Evolutionary conservation across 2,113 vertebrate genomes (phyloP), one percentile per base, ranked within the genome.

Genomic region (Haemorhous mexicanus): DNA sequence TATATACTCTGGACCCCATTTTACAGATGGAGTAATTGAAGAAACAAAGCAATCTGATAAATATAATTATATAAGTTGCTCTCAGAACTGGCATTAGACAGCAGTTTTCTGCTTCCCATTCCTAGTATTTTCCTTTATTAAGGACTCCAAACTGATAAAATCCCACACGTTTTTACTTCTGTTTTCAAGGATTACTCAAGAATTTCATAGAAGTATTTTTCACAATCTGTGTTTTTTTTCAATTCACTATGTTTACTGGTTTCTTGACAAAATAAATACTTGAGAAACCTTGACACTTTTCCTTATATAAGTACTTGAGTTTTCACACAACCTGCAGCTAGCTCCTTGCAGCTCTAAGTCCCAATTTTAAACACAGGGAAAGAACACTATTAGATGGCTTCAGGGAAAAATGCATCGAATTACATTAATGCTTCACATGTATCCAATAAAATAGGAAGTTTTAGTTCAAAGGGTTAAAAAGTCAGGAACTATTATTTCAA

Each of bases 381-480:
- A 86, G 21, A 70, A 68, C 16, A 53, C 10, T 43, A 68, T 16
- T 73, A 79, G 7, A 55, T 23, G 27, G 33, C 33, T 66, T 55
- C 20, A 41, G 4, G 16, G 32, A 44, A 74, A 87, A 76, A 37
- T 0, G 4, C 41, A 43, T 2, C 41, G 3, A 14, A 41, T 16
- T 37, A 22, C 35, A 93, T 88, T 56, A 56, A 35, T 28, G 30
- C 39, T 79, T 90, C 64, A 52, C 7, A 46, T 62, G 16, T 59
- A 52, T 76, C 19, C 50, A 90, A 46, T 22, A 82, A 79, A 89
- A 41, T 8, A 44, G 7, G 41, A 76, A 68, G 43, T 73, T 81
- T 92, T 75, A 74, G 49, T 49, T 87, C 67, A 81, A 93, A 92
- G 62, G 43, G 66, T 93, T 95, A 94, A 67, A 67, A 85, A 92